These are phyloP conservation scores for Anhinga anhinga DNA, from an alignment of 2,113 vertebrate genomes.

Conservation along the genomic window DNA sequence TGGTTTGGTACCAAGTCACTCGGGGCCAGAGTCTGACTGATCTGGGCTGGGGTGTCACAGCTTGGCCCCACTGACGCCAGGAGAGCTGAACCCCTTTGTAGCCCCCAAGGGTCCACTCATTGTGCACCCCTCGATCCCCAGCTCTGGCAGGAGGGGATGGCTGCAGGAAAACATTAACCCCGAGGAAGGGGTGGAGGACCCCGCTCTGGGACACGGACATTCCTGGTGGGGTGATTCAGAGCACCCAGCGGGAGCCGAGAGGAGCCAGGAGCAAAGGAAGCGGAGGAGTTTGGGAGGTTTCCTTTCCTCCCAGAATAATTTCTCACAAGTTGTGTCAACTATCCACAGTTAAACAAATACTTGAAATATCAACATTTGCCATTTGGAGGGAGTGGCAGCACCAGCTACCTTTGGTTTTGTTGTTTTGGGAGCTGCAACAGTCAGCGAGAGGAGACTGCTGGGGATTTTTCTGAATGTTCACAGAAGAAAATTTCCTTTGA, in stretches of 20 bases:
- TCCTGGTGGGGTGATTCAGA: neutral
- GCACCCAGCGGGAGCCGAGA: neutral
- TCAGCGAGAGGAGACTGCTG: neutral
- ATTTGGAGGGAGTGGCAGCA: neutral
- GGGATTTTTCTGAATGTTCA: neutral
- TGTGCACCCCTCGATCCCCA: fast-evolving
- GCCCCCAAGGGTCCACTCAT: fast-evolving
- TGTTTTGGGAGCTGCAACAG: slow-evolving; percentile 17
- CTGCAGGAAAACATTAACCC: neutral
- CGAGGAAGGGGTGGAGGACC: neutral
- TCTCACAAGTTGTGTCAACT: slow-evolving; percentile 75
- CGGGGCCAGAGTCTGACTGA: neutral
- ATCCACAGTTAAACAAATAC: slow-evolving; percentile 60
- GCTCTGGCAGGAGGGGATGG: neutral
- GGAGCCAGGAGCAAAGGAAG: neutral
- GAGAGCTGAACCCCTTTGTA: neutral
- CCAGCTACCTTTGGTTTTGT: slow-evolving; percentile 13
- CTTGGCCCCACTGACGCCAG: neutral
- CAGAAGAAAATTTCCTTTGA: slow-evolving; percentile 9
- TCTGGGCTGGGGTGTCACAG: neutral
- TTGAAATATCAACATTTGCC: slow-evolving; percentile 47
- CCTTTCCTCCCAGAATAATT: slow-evolving; percentile 24
- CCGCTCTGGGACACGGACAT: neutral
- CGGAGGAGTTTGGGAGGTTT: neutral
- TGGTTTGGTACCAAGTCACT: neutral